Percentiles rank a stretch among this genome's conserved stretches.
Conservation (phyloP, 1,140 invertebrate genomes). For the Drosophila melanogaster region DNA sequence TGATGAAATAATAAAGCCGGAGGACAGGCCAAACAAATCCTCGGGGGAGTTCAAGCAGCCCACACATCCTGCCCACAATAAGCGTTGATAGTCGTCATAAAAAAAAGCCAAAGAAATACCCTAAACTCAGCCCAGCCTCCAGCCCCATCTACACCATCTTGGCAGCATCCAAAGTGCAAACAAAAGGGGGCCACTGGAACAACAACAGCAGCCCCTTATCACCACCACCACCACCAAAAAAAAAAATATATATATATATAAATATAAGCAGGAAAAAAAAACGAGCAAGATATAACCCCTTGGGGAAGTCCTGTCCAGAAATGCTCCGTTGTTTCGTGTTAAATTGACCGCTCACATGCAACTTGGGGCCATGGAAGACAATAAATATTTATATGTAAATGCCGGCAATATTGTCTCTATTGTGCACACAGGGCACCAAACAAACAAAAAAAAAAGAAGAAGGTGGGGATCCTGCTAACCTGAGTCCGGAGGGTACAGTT, state of each 20-base stretch:
- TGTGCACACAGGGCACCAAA: too few relatives aligned
- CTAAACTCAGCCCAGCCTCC: background rate
- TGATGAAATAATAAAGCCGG: constrained; percentile 80
- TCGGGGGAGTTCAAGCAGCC: constrained; percentile 31
- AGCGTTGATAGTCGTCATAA: constrained; percentile 76
- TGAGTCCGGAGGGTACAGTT: constrained; percentile 61
- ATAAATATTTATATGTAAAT: constrained; percentile 63
- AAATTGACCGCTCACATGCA: constrained; percentile 75
- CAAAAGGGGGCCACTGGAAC: constrained; percentile 57
- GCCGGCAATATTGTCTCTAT: constrained; percentile 43
- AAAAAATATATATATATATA: too few relatives aligned
- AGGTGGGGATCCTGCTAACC: background rate
- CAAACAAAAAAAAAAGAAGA: too few relatives aligned
- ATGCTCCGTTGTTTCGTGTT: constrained; percentile 25
- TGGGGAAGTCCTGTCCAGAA: constrained; percentile 40
- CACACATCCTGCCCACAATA: constrained; percentile 37
- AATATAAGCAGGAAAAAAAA: too few relatives aligned
- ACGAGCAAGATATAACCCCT: constrained; percentile 31
- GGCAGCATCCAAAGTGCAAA: constrained; percentile 33
- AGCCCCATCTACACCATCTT: background rate
- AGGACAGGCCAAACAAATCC: constrained; percentile 58
- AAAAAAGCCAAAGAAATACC: constrained; percentile 40
- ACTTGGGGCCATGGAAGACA: constrained; percentile 47
- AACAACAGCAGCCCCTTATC: constrained; percentile 64
- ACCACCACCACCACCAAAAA: constrained; percentile 36